Base-by-base conservation (phyloP, 2,888 invertebrate species). In the Muscina levida region DNA sequence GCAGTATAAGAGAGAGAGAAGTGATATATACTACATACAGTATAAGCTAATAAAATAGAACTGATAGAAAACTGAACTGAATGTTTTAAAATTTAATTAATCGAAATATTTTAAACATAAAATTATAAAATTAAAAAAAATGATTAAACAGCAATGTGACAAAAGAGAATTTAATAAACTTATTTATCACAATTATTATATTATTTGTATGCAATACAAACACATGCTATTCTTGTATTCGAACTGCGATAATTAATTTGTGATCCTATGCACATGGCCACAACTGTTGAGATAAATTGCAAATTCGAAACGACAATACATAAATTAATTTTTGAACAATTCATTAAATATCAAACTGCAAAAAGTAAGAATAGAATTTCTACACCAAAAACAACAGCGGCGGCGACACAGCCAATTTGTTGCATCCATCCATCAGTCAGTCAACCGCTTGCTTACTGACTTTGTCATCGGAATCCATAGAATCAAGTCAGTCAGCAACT, bases 291-390 rank as follows among this genome's bases (percentile, higher is more conserved):
- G 44, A 56, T 66, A 78, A 74, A 65, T 74, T 78, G 56, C 57
- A 78, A 74, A 78, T 78, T 66, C 15, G 48, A 57, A 73, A 71
- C 48, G 24, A 48, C 62, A 8, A 71, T 44, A 66, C 62, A 72
- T 73, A 65, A 72, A 75, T 72, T 79, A 72, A 48, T 72, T 53
- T 31, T 44, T 48, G 62, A 75, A 67, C 67, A 74, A 57, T 74
- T 78, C 73, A 74, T 78, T 78, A 57, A 74, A 79, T 71, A 71
- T 66, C n/a, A 72, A 67, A 44, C 44, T 22, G n/a, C n/a, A 37
- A 44, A 53, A 42, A 62, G 15, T 42, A 62, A 44, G 44, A 3
- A 66, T 15, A 66, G 57, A 37, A 39, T 10, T 72, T 65, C 51
- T 39, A 53, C 66, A 67, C 67, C 26, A 67, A 65, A 62, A 59